These are phyloP conservation scores for Anthopleura xanthogrammica DNA, from an alignment of 92 coral and sea anemone species.

Conservation along the genomic window DNA sequence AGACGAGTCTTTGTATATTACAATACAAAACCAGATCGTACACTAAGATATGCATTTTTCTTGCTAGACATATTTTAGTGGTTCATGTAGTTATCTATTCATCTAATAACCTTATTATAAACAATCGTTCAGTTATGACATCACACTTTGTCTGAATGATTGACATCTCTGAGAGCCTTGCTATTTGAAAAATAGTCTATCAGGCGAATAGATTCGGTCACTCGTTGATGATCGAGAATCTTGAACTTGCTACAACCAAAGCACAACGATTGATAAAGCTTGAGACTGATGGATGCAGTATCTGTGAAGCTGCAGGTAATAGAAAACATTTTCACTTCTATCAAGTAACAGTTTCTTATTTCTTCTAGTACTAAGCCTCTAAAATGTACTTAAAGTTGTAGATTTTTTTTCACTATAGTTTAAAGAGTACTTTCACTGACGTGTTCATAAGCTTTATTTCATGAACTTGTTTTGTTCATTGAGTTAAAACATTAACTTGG, in stretches of 20 bases:
- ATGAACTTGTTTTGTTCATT: too few species aligned
- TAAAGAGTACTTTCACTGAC: too few species aligned
- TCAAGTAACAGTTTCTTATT: too few species aligned
- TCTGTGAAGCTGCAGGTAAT: background rate
- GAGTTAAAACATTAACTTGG: too few species aligned
- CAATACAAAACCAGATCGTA: background rate
- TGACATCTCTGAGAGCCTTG: constrained; percentile 1
- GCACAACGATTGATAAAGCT: background rate
- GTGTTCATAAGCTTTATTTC: too few species aligned
- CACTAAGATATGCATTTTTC: background rate
- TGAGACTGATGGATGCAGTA: background rate
- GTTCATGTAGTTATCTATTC: background rate
- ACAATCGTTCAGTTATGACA: constrained; percentile 8
- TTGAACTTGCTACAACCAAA: background rate
- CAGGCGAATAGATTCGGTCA: background rate
- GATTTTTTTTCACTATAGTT: too few species aligned
- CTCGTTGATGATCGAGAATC: constrained; percentile 1
- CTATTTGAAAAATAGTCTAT: constrained; percentile 8
- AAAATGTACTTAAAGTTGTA: too few species aligned
- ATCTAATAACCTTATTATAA: background rate
- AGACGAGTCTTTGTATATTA: background rate
- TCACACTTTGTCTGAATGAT: background rate
- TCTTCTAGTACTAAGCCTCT: too few species aligned
- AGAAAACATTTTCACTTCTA: background rate
- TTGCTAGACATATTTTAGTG: background rate